Conservation (phyloP, 2,888 invertebrate species). For the Philaethria dido region DNA sequence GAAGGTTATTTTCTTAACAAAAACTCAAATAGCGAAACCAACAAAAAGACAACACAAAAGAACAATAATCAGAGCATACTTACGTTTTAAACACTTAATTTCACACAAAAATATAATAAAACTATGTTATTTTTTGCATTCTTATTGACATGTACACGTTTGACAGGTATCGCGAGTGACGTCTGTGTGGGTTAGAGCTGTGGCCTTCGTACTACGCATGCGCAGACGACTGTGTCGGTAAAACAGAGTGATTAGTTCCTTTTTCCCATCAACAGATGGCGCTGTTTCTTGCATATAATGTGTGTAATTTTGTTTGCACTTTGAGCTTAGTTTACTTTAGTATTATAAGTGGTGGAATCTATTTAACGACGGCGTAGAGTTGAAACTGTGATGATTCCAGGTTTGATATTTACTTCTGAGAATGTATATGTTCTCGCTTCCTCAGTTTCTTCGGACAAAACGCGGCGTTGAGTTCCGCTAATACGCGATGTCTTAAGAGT, state of each 20-base stretch:
- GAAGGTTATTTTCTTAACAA: constrained; percentile 3
- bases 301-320: constrained; percentile 12
- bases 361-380: neutral
- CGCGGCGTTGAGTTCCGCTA: neutral
- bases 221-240: constrained; percentile 60
- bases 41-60: neutral
- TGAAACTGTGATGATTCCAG: neutral
- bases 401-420: neutral
- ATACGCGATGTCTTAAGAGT: no score
- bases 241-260: constrained; percentile 52
- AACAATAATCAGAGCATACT: constrained; percentile 50
- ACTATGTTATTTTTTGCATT: constrained; percentile 58
- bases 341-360: constrained; percentile 11
- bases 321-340: constrained; percentile 6
- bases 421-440: neutral
- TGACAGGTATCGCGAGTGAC: constrained; percentile 58
- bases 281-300: constrained; percentile 22
- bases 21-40: neutral
- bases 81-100: constrained; percentile 54
- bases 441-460: neutral
- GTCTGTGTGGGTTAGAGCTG: constrained; percentile 69
- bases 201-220: constrained; percentile 76
- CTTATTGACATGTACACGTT: constrained; percentile 62
- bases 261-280: constrained; percentile 40
- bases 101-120: constrained; percentile 47